phyloP scores from a whole-genome alignment of 2,888 invertebrate species.

The Rhamphomyia laevipes region DNA sequence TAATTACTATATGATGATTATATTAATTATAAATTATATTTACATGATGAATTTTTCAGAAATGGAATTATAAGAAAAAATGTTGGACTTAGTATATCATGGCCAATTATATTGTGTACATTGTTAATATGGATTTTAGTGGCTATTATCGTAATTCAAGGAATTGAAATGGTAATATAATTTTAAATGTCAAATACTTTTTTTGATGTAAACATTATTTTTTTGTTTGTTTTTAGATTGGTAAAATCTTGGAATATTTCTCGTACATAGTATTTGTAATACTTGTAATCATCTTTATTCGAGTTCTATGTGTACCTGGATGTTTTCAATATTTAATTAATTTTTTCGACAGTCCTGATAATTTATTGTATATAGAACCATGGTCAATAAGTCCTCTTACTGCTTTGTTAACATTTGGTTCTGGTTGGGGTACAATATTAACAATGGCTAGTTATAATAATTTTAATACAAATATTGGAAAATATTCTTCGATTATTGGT shows the following conservation, averaged over 20 bases:
- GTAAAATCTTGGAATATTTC: conserved; percentile 5
- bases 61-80: no score
- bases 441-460: conserved; percentile 73
- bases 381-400: conserved; percentile 16
- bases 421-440: conserved; percentile 71
- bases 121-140: conserved; percentile 46
- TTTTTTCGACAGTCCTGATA: neutral
- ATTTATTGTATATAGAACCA: no score
- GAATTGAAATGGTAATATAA: neutral
- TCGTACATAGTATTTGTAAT: neutral
- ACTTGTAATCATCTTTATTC: conserved; percentile 10
- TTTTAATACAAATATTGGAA: conserved; percentile 56
- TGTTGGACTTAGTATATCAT: neutral
- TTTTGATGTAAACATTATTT: neutral
- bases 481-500: conserved; percentile 25
- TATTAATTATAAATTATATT: no score
- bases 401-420: conserved; percentile 65
- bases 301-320: conserved; percentile 26
- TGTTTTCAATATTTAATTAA: conserved; percentile 14
- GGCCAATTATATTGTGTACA: neutral
- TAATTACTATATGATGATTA: no score
- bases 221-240: conserved; percentile 5
- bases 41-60: no score
- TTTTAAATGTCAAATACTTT: conserved; percentile 62
- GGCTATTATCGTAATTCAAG: neutral